Evolutionary conservation across 2,113 vertebrate species (phyloP).

Genomic region (Chiloscyllium plagiosum): DNA sequence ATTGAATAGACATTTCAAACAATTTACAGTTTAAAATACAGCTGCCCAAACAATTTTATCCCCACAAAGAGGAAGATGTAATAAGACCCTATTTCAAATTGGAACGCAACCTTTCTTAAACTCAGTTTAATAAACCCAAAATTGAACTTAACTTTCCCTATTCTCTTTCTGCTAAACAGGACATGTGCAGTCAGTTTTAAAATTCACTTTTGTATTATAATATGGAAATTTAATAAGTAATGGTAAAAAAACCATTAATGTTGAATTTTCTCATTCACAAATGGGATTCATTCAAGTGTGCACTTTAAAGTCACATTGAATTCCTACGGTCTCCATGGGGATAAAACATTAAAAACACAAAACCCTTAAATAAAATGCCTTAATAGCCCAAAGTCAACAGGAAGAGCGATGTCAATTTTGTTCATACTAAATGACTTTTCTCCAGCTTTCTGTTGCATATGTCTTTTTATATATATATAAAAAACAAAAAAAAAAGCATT

Average conservation of each 20-base stretch:
- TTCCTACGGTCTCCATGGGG: not conserved
- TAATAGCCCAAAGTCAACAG: constrained; percentile 7
- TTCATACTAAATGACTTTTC: constrained; percentile 10
- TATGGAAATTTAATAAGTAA: not conserved
- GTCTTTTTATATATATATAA: not conserved
- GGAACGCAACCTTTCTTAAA: not conserved
- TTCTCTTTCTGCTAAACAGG: constrained; percentile 11
- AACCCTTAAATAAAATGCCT: not conserved
- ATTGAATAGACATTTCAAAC: constrained; percentile 13
- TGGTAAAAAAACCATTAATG: not conserved
- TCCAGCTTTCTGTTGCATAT: constrained; percentile 34
- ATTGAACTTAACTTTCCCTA: not conserved
- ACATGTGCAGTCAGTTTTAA: not conserved
- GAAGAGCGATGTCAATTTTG: not conserved
- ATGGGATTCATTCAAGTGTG: not conserved
- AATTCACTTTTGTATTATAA: not conserved
- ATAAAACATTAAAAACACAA: constrained; percentile 19
- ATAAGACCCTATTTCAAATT: not conserved
- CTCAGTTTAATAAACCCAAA: not conserved
- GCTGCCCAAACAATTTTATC: constrained; percentile 7
- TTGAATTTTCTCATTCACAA: not conserved
- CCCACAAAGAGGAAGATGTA: not conserved
- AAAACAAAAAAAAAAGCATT: not conserved
- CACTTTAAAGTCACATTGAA: constrained; percentile 4
- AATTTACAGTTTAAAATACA: not conserved